Conservation (phyloP, 2,888 invertebrate genomes). For the Leptogaster cylindrica region DNA sequence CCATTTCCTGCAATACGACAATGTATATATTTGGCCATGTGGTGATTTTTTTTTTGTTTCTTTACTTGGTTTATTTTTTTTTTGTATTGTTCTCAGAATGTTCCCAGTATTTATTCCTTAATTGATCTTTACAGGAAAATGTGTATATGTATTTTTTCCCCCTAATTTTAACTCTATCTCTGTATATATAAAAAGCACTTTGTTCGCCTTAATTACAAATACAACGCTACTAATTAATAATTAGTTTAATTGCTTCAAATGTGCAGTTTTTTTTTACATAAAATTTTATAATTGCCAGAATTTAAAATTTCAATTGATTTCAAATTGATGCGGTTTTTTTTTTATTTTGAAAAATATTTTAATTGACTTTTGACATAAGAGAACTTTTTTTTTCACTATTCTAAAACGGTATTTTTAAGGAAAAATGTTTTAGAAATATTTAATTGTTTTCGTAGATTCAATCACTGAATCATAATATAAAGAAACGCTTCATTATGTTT, state of each 20-base stretch:
- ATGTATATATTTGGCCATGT: conserved; percentile 33
- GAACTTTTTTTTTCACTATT: too few relatives aligned
- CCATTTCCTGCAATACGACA: neutral
- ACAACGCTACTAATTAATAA: conserved; percentile 26
- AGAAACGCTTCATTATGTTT: too few relatives aligned
- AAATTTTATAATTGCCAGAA: conserved; percentile 14
- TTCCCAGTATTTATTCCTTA: conserved; percentile 34
- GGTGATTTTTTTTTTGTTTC: neutral
- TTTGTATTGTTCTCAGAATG: conserved; percentile 25
- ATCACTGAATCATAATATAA: too few relatives aligned
- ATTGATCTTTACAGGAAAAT: conserved; percentile 29
- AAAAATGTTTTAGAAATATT: too few relatives aligned
- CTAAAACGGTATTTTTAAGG: too few relatives aligned
- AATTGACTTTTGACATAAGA: too few relatives aligned
- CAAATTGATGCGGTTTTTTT: neutral
- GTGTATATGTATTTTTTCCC: conserved; percentile 26
- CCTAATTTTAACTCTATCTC: neutral
- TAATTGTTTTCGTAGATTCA: too few relatives aligned
- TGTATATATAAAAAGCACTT: conserved; percentile 39
- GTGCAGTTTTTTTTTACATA: conserved; percentile 13
- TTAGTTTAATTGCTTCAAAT: conserved; percentile 28
- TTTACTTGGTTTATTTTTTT: too few relatives aligned
- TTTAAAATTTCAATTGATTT: conserved; percentile 9
- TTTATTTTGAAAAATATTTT: neutral
- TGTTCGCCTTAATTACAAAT: conserved; percentile 20